These are phyloP conservation scores for Geotrupes spiniger DNA, from an alignment of 2,888 invertebrate species.

Conservation along the genomic window DNA sequence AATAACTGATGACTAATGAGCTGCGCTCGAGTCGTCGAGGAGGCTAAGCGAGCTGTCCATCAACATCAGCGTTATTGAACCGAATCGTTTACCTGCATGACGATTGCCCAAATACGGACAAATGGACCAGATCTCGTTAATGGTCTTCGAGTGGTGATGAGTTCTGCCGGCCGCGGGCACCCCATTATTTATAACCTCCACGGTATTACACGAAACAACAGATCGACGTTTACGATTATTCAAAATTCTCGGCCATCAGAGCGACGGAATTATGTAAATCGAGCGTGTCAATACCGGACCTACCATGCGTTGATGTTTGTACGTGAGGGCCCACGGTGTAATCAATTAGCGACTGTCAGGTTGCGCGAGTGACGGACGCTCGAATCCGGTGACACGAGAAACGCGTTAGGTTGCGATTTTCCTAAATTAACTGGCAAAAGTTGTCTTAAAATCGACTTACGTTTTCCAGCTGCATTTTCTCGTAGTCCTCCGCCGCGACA, in stretches of 20 bases:
- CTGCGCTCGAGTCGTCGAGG: slow-evolving; percentile 23
- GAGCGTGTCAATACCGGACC: slow-evolving; percentile 7
- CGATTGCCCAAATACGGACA: slow-evolving; percentile 34
- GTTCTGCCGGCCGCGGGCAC: slow-evolving; percentile 33
- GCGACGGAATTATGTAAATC: slow-evolving; percentile 3
- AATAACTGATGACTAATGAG: slow-evolving; percentile 37
- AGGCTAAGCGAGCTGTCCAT: slow-evolving; percentile 29
- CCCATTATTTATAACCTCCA: slow-evolving; percentile 34
- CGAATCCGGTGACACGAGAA: too few species aligned
- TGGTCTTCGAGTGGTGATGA: slow-evolving; percentile 36
- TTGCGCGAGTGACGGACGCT: not conserved
- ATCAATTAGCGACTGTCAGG: slow-evolving; percentile 1
- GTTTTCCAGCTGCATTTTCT: too few species aligned
- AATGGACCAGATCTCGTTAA: slow-evolving; percentile 28
- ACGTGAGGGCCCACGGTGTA: not conserved
- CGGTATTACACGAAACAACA: slow-evolving; percentile 24
- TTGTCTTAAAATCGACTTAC: too few species aligned
- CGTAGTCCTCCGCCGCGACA: too few species aligned
- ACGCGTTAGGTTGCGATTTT: too few species aligned
- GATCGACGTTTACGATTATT: slow-evolving; percentile 4
- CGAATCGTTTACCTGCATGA: slow-evolving; percentile 32
- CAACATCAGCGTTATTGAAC: slow-evolving; percentile 28
- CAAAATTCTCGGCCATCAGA: slow-evolving; percentile 1
- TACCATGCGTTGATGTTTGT: slow-evolving; percentile 3
- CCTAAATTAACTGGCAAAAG: too few species aligned